phyloP scores from a whole-genome alignment of 2,797 vertebrate genomes.

The Etheostoma nigrum region DNA sequence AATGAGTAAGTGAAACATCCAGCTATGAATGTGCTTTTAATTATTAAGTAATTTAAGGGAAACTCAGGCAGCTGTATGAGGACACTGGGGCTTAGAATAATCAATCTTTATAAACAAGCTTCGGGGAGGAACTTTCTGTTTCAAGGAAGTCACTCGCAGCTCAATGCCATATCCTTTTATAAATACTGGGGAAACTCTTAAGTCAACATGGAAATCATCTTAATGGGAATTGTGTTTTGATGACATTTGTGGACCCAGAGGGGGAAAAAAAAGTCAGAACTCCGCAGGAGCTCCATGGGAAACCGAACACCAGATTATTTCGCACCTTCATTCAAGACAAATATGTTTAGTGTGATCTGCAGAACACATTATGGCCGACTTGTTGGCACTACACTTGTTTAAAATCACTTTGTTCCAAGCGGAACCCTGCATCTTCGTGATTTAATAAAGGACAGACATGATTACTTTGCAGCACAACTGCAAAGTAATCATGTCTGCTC shows the following conservation, averaged over 20 bases:
- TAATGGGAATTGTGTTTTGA: conserved; percentile 65
- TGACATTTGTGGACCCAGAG: conserved; percentile 57
- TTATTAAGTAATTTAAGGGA: conserved; percentile 45
- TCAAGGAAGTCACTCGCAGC: conserved; percentile 48
- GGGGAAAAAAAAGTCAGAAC: background rate
- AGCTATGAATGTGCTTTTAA: conserved; percentile 55
- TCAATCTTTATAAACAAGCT: conserved; percentile 67
- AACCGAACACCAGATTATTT: conserved; percentile 47
- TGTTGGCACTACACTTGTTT: conserved; percentile 13
- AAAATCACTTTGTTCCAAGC: conserved; percentile 20
- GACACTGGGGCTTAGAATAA: conserved; percentile 45
- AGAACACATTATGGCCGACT: conserved; percentile 49
- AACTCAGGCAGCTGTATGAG: conserved; percentile 30
- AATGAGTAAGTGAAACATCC: conserved; percentile 26
- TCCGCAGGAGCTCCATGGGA: conserved; percentile 52
- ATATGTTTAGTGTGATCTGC: conserved; percentile 35
- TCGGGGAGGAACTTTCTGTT: conserved; percentile 38
- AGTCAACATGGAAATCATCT: conserved; percentile 69
- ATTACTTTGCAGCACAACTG: conserved; percentile 14
- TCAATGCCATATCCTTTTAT: conserved; percentile 54
- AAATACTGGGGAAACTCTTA: conserved; percentile 46
- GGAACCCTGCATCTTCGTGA: conserved; percentile 19
- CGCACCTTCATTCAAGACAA: conserved; percentile 54
- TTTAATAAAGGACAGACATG: conserved; percentile 15
- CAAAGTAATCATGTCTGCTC: background rate